phyloP scores from a whole-genome alignment of 2,113 vertebrate genomes.

The Gymnarchus niloticus region DNA sequence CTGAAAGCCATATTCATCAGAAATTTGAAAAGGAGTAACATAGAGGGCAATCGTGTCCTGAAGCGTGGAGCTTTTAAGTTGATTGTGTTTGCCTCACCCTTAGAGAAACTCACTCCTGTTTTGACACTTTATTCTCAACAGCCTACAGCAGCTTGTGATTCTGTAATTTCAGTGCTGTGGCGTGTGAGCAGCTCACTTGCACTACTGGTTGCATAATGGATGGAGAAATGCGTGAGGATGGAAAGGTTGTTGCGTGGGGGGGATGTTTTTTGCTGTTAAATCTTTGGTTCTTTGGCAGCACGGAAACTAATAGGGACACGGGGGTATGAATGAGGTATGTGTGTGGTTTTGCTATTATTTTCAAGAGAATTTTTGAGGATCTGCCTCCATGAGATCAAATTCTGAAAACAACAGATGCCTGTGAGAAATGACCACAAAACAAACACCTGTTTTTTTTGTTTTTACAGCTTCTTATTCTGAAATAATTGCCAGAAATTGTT shows the following conservation, averaged over 20 bases:
- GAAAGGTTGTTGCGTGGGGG: background rate
- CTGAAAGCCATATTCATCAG: background rate
- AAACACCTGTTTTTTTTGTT: too few relatives aligned
- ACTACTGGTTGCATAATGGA: background rate
- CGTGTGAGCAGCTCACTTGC: background rate
- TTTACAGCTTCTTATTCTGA: background rate
- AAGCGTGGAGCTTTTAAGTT: background rate
- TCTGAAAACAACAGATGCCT: background rate
- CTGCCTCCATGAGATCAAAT: background rate
- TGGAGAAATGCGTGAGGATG: background rate
- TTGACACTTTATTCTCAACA: background rate
- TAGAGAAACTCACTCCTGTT: background rate
- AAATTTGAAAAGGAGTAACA: background rate
- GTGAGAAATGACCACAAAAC: background rate
- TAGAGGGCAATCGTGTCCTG: background rate
- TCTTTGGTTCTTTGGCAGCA: background rate
- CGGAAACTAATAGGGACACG: background rate
- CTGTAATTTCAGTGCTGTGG: slow-evolving; percentile 13
- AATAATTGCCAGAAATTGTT: background rate
- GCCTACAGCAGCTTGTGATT: background rate
- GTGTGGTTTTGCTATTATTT: background rate
- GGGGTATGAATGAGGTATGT: background rate
- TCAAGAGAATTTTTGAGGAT: background rate
- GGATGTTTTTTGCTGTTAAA: background rate
- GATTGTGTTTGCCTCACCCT: background rate